A percentile compares a stretch with the other conserved stretches of the same genome.
These are phyloP conservation scores for Stratiomys singularior DNA, from an alignment of 2,888 invertebrate genomes.

Conservation along the genomic window DNA sequence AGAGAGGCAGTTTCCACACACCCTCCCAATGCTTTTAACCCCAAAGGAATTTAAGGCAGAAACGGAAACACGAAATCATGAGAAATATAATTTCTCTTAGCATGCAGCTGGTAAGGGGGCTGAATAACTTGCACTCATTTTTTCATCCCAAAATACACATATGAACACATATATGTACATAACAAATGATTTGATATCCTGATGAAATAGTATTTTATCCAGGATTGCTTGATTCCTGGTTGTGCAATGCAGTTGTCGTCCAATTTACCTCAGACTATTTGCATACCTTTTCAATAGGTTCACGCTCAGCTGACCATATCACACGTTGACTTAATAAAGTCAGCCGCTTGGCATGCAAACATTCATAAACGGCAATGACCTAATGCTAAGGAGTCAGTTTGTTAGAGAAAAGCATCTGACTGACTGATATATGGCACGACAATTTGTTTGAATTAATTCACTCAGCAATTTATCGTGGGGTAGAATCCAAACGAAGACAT, in stretches of 20 bases:
- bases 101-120: too few species aligned
- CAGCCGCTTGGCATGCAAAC: not conserved
- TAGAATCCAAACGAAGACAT: not conserved
- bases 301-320: constrained; percentile 12
- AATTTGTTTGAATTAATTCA: constrained; percentile 25
- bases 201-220: not conserved
- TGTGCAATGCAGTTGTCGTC: constrained; percentile 9
- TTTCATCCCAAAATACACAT: too few species aligned
- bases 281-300: not conserved
- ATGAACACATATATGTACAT: not conserved
- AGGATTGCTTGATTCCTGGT: not conserved
- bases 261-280: not conserved
- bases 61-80: too few species aligned
- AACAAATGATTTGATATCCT: constrained; percentile 15
- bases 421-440: constrained; percentile 3
- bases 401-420: not conserved
- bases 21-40: too few species aligned
- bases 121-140: too few species aligned
- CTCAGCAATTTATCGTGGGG: not conserved
- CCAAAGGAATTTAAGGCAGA: too few species aligned
- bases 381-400: not conserved
- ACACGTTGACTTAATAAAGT: constrained; percentile 11
- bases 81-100: too few species aligned
- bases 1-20: too few species aligned
- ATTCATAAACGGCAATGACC: not conserved